A percentile compares a stretch with the other conserved stretches of the same genome.
phyloP scores from a whole-genome alignment of 1,140 invertebrate genomes.

The Plectus sambesii region DNA sequence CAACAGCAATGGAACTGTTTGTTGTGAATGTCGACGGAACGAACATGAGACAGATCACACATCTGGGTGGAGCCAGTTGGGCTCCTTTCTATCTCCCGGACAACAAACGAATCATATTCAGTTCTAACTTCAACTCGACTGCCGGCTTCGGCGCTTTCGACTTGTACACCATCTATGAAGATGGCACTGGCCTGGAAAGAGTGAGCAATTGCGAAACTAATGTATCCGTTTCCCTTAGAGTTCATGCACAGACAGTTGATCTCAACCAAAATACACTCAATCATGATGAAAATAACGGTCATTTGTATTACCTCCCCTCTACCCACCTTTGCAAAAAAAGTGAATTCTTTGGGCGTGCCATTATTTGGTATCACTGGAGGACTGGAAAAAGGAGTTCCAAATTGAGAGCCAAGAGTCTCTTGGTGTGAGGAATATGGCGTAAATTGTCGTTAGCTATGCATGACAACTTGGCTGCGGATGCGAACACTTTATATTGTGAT shows the following conservation, averaged over 20 bases:
- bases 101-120: constrained; percentile 23
- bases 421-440: no score
- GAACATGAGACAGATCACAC: constrained; percentile 16
- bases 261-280: no score
- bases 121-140: constrained; percentile 26
- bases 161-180: constrained; percentile 19
- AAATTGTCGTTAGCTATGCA: no score
- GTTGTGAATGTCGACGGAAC: constrained; percentile 23
- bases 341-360: neutral
- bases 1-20: constrained; percentile 25
- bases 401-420: no score
- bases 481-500: neutral
- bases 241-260: no score
- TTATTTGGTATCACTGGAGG: neutral
- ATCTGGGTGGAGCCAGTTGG: constrained; percentile 26
- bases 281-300: no score
- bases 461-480: no score
- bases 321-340: neutral
- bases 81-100: constrained; percentile 24
- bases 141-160: constrained; percentile 23
- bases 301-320: no score
- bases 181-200: constrained; percentile 20
- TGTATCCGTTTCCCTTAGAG: no score
- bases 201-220: no score
- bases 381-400: neutral